Base-by-base conservation (phyloP, 2,888 invertebrate genomes). In the Dione juno region DNA sequence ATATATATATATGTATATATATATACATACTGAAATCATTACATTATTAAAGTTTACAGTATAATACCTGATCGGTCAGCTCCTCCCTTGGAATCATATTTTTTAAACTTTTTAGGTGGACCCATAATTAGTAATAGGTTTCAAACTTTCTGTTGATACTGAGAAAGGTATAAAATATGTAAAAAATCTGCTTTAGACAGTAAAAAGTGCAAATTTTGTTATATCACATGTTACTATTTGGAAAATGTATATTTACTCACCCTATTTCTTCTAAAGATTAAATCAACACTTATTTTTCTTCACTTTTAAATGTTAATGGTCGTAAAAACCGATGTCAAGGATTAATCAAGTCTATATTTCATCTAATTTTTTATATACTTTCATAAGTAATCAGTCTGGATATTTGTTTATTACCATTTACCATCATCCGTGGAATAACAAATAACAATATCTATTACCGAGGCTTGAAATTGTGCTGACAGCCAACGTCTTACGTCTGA, bases 71-170 rank as follows among this genome's bases (percentile, higher is more conserved):
- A 91, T 83, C 90, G 84, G 66, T 93, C 92, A 78, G 86, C 84
- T 69, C 90, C 84, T 45, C 85, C 77, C 77, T 90, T 92, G 0
- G 92, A 90, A 75, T 92, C 93, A 85, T 92, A 90, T 78, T 92
- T 93, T 74, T 92, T 93, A 0, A 90, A 74, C 77, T 92, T 92
- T 74, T 93, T 93, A 41, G 93, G 92, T 59, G 93, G 93, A 16
- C 92, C 93, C 93, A 93, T 93, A 43, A 16, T 59, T 14, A n/a
- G n/a, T 11, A 13, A 61, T 35, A 35, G 45, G 0, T 43, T 43
- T 61, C 28, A 61, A 14, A 35, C 2, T 45, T 45, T 35, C 16
- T 45, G 10, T 35, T 28, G 61, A 11, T 16, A 16, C 61, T 61
- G 45, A 45, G 45, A 45, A 59, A 45, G 0, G 21, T 13, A 19